Percentiles rank a stretch among this genome's conserved stretches.
Conservation (phyloP, 2,113 vertebrate species). For the Rhizomys pruinosus region DNA sequence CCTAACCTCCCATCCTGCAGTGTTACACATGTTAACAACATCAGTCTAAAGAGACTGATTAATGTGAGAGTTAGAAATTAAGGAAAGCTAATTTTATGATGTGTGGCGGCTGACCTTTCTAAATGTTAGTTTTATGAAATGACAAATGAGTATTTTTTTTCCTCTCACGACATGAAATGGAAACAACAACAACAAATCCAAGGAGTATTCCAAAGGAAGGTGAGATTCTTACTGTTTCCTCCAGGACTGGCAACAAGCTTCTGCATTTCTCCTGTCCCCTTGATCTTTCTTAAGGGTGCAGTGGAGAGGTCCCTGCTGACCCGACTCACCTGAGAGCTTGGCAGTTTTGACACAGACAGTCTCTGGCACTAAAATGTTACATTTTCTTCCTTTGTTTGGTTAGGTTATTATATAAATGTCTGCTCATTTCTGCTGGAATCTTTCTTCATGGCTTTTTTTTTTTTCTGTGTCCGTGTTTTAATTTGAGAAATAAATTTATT, state of each 20-base stretch:
- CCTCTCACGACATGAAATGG: slow-evolving; percentile 7
- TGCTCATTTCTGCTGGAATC: not conserved
- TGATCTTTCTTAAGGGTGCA: not conserved
- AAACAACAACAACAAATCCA: not conserved
- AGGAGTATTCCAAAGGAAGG: not conserved
- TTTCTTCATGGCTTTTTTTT: not conserved
- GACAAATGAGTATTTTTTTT: not conserved
- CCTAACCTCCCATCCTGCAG: not conserved
- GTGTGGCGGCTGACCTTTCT: not conserved
- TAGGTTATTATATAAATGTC: not conserved
- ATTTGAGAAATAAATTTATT: not conserved
- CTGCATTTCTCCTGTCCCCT: too few relatives aligned
- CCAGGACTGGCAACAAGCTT: too few relatives aligned
- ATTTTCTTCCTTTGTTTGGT: not conserved
- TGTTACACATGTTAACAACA: not conserved
- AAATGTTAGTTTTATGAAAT: slow-evolving; percentile 7
- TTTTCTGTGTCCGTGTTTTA: slow-evolving; percentile 38
- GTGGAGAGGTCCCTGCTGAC: not conserved
- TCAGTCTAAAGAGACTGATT: too few relatives aligned
- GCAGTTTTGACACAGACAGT: not conserved
- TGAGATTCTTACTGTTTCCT: slow-evolving; percentile 6
- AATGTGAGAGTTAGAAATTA: slow-evolving; percentile 17
- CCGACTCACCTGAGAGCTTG: not conserved
- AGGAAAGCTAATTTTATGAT: slow-evolving; percentile 3
- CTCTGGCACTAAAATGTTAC: not conserved